Conservation (phyloP, 2,797 vertebrate species). For the Sebastes taczanowskii region DNA sequence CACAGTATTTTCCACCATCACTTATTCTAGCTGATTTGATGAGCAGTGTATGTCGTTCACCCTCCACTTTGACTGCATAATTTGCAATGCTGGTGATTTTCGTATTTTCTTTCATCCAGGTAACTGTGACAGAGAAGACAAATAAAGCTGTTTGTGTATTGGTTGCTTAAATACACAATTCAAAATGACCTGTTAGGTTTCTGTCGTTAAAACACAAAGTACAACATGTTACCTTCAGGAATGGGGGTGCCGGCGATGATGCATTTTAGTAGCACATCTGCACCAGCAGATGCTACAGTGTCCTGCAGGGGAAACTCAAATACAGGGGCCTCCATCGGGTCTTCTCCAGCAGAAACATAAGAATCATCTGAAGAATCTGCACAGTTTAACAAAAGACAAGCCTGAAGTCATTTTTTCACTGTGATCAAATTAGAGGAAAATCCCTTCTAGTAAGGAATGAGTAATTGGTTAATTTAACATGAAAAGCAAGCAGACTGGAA, state of each 20-base stretch:
- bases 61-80: conserved; percentile 90
- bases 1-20: conserved; percentile 90
- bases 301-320: conserved; percentile 94
- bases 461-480: background rate
- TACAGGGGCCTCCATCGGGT: conserved; percentile 92
- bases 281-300: conserved; percentile 82
- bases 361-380: conserved; percentile 97
- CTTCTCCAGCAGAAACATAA: conserved; percentile 95
- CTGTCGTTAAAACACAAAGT: background rate
- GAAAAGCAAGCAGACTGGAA: conserved; percentile 2
- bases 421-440: background rate
- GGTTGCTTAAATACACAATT: background rate
- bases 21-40: conserved; percentile 85
- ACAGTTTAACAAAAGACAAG: conserved; percentile 40
- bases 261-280: conserved; percentile 91
- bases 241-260: conserved; percentile 91
- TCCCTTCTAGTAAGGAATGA: background rate
- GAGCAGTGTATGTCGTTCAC: conserved; percentile 91
- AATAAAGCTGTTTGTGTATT: background rate
- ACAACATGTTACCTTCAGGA: conserved; percentile 86
- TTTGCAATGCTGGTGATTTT: conserved; percentile 75
- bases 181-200: background rate
- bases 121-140: conserved; percentile 77
- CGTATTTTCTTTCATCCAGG: conserved; percentile 88
- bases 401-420: background rate